Conservation (phyloP, 2,888 invertebrate genomes). For the Pomacea canaliculata region DNA sequence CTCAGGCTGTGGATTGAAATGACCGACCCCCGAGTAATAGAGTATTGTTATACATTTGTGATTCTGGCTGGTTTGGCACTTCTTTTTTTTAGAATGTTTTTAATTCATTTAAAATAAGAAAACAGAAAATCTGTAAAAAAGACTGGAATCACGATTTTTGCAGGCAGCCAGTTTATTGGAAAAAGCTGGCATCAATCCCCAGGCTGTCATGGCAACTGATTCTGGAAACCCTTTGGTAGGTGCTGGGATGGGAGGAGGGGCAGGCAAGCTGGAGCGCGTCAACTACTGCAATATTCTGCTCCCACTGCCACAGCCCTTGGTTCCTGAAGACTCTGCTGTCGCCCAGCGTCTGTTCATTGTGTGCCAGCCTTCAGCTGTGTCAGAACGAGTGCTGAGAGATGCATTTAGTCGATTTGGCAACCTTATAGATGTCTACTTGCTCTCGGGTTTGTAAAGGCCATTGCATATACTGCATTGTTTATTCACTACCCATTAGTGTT, state of each 20-base stretch:
- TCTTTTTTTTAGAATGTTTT: too few relatives aligned
- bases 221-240: constrained; percentile 6
- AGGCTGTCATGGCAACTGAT: constrained; percentile 40
- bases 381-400: constrained; percentile 84
- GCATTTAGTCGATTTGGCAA: constrained; percentile 92
- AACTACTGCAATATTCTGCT: constrained; percentile 74
- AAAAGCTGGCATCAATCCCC: constrained; percentile 58
- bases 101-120: too few relatives aligned
- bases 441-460: constrained; percentile 75
- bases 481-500: too few relatives aligned
- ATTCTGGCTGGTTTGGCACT: too few relatives aligned
- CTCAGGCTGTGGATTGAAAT: too few relatives aligned
- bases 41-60: too few relatives aligned
- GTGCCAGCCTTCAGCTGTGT: constrained; percentile 78
- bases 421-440: constrained; percentile 89
- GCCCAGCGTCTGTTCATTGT: constrained; percentile 74
- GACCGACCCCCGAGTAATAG: too few relatives aligned
- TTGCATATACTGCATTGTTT: too few relatives aligned
- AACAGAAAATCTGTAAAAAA: too few relatives aligned
- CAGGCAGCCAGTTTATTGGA: constrained; percentile 59
- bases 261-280: constrained; percentile 47
- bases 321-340: constrained; percentile 70
- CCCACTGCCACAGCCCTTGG: constrained; percentile 71
- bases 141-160: neutral
- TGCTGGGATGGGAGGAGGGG: constrained; percentile 27